Evolutionary conservation across 2,888 invertebrate species (phyloP).

Genomic region (Cheilosia vernalis): DNA sequence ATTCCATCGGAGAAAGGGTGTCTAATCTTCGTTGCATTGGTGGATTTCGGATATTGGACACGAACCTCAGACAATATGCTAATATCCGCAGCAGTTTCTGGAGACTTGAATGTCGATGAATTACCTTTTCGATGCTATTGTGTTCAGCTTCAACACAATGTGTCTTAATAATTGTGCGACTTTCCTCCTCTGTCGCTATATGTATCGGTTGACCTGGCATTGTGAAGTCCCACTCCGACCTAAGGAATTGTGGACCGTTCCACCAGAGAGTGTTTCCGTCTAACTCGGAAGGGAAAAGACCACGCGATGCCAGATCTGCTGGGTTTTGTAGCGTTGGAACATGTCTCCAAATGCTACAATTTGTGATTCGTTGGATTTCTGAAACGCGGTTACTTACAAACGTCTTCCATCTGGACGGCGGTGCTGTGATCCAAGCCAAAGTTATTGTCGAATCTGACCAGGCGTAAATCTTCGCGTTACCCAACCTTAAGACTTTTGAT

Average conservation of each 20-base stretch:
- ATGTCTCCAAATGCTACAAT: constrained; percentile 43
- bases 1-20: not conserved
- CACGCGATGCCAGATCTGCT: constrained; percentile 62
- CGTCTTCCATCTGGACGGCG: constrained; percentile 41
- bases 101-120: not conserved
- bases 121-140: not conserved
- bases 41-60: not conserved
- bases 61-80: not conserved
- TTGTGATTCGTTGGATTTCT: constrained; percentile 41
- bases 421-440: constrained; percentile 54
- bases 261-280: not conserved
- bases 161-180: not conserved
- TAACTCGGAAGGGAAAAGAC: not conserved
- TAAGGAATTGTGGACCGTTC: not conserved
- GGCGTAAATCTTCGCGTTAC: not conserved
- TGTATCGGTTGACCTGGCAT: not conserved
- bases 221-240: not conserved
- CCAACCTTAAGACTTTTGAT: not conserved
- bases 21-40: not conserved
- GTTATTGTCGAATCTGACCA: constrained; percentile 69
- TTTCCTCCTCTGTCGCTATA: not conserved
- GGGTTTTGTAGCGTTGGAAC: constrained; percentile 54
- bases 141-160: not conserved
- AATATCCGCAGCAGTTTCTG: not conserved
- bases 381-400: constrained; percentile 67